Evolutionary conservation across 2,797 vertebrate species (phyloP).

Genomic region (Thamnophis elegans): DNA sequence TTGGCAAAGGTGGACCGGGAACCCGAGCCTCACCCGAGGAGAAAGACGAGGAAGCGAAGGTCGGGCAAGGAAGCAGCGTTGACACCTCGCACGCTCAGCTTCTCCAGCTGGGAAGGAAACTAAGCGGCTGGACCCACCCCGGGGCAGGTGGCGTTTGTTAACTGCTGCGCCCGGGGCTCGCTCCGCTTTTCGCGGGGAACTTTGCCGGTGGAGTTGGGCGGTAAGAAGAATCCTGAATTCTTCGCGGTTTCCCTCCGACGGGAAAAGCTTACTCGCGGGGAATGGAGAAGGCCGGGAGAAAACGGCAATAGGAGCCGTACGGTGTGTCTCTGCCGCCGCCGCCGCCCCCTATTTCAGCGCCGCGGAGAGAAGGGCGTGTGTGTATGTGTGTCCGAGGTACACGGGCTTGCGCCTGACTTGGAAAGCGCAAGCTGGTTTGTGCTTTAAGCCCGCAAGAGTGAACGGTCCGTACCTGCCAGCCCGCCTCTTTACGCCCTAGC

Average conservation of each 20-base stretch:
- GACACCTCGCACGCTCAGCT: not conserved
- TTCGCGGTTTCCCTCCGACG: not conserved
- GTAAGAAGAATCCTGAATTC: not conserved
- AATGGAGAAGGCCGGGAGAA: not conserved
- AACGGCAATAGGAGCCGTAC: not conserved
- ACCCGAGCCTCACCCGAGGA: not conserved
- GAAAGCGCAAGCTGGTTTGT: not conserved
- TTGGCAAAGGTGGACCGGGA: not conserved
- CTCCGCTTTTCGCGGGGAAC: not conserved
- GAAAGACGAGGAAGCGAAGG: not conserved
- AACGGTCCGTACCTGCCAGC: not conserved
- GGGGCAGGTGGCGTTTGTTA: not conserved
- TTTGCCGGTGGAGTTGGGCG: slow-evolving; percentile 1
- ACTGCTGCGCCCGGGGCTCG: not conserved
- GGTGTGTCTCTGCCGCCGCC: not conserved
- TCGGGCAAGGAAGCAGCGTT: not conserved
- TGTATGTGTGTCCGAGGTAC: not conserved
- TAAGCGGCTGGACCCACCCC: not conserved
- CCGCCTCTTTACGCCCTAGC: not conserved
- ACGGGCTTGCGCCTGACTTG: not conserved
- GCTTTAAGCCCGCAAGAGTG: not conserved
- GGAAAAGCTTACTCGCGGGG: not conserved
- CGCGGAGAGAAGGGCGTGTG: not conserved
- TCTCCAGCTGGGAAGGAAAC: too few relatives aligned
- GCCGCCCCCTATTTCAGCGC: not conserved